These are phyloP conservation scores for Etia nguti DNA, from an alignment of 2,113 vertebrate genomes.

Conservation along the genomic window DNA sequence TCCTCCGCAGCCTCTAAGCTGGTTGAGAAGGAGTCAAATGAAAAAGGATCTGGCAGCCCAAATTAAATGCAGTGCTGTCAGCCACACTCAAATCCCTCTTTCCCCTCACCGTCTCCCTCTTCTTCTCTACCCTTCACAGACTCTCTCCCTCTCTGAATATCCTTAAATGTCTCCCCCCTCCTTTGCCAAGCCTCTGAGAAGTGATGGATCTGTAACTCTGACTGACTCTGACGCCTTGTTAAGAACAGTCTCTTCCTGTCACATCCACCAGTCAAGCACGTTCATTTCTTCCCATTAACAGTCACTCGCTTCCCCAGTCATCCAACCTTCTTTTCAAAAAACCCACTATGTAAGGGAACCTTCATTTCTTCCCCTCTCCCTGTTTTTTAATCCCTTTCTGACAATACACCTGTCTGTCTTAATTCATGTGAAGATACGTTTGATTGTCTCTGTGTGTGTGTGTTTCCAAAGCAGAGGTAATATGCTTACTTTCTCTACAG, in stretches of 20 bases:
- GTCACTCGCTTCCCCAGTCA: slow-evolving; percentile 57
- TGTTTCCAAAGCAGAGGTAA: slow-evolving; percentile 48
- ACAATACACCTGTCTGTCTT: slow-evolving; percentile 72
- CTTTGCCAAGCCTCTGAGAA: slow-evolving; percentile 39
- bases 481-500: slow-evolving; percentile 55
- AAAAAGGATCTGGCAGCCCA: slow-evolving; percentile 75
- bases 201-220: slow-evolving; percentile 77
- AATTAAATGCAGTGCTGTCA: slow-evolving; percentile 75
- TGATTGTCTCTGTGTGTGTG: slow-evolving; percentile 54
- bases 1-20: slow-evolving; percentile 66
- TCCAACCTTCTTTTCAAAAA: slow-evolving; percentile 46
- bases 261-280: slow-evolving; percentile 70
- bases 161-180: slow-evolving; percentile 52
- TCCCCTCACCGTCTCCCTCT: slow-evolving; percentile 47
- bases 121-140: slow-evolving; percentile 65
- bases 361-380: slow-evolving; percentile 49
- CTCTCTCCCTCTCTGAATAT: slow-evolving; percentile 62
- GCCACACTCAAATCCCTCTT: slow-evolving; percentile 62
- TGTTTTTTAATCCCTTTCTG: slow-evolving; percentile 63
- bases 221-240: slow-evolving; percentile 77
- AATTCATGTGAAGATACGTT: slow-evolving; percentile 61
- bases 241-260: slow-evolving; percentile 75
- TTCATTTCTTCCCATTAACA: slow-evolving; percentile 76
- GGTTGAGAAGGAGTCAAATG: slow-evolving; percentile 71
- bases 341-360: slow-evolving; percentile 57